A percentile compares a stretch with the other conserved stretches of the same genome.
These are phyloP conservation scores for Acanthurus tractus DNA, from an alignment of 2,797 vertebrate genomes.

Conservation along the genomic window DNA sequence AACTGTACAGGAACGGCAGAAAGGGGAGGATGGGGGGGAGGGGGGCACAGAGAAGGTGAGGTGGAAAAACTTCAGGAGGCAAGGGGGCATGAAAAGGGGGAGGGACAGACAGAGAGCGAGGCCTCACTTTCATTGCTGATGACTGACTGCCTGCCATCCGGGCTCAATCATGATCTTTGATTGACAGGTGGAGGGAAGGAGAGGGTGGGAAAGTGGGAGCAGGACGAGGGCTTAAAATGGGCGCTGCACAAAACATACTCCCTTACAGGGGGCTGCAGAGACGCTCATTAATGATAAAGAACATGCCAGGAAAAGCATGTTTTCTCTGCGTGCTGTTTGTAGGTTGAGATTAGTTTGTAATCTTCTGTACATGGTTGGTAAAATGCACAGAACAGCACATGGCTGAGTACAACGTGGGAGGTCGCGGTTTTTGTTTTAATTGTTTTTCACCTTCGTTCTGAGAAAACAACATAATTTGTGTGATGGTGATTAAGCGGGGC, in stretches of 20 bases:
- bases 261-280: constrained; percentile 61
- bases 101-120: constrained; percentile 63
- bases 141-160: constrained; percentile 82
- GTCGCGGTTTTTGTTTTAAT: constrained; percentile 45
- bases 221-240: constrained; percentile 72
- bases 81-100: constrained; percentile 69
- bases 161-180: constrained; percentile 83
- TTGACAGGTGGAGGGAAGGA: constrained; percentile 80
- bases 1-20: constrained; percentile 42
- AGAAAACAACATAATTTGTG: constrained; percentile 19
- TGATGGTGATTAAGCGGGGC: neutral
- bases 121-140: constrained; percentile 81
- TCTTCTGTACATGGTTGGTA: constrained; percentile 55
- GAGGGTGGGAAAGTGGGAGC: constrained; percentile 82
- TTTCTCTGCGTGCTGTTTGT: constrained; percentile 72
- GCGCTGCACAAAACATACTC: constrained; percentile 75
- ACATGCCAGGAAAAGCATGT: constrained; percentile 70
- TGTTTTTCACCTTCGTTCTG: constrained; percentile 10
- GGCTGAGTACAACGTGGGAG: constrained; percentile 62
- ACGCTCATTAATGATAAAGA: constrained; percentile 83
- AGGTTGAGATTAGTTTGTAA: constrained; percentile 72
- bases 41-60: constrained; percentile 54
- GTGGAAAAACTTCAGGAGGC: constrained; percentile 57
- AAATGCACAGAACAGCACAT: constrained; percentile 40
- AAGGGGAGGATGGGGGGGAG: neutral